phyloP scores from a whole-genome alignment of 2,797 vertebrate genomes.

The Alouatta caraya region DNA sequence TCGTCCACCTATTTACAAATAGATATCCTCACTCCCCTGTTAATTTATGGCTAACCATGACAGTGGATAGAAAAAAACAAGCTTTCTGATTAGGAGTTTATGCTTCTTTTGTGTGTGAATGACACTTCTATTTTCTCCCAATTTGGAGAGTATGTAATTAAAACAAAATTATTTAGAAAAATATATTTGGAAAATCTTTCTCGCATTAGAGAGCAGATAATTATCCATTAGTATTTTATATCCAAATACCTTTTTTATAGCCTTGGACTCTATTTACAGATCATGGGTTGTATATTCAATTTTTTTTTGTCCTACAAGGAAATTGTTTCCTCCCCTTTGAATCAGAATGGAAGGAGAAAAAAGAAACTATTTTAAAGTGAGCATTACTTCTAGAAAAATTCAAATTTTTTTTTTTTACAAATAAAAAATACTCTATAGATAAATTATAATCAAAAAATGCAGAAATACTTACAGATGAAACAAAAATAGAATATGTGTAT shows the following conservation, averaged over 20 bases:
- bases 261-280: constrained; percentile 42
- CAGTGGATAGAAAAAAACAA: constrained; percentile 45
- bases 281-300: constrained; percentile 48
- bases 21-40: not conserved
- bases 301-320: constrained; percentile 42
- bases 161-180: constrained; percentile 35
- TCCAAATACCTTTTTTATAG: not conserved
- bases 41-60: constrained; percentile 52
- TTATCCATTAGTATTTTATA: constrained; percentile 49
- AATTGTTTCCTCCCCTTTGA: not conserved
- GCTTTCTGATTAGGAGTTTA: not conserved
- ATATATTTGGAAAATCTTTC: not conserved
- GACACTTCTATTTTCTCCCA: constrained; percentile 1
- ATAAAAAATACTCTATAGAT: not conserved
- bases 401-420: constrained; percentile 32
- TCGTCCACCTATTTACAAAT: not conserved
- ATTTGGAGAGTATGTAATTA: constrained; percentile 34
- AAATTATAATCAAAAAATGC: constrained; percentile 8
- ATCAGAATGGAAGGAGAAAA: constrained; percentile 36
- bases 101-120: not conserved
- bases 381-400: constrained; percentile 22
- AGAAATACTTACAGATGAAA: constrained; percentile 31
- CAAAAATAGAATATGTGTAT: not conserved
- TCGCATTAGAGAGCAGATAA: constrained; percentile 44
- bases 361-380: not conserved